A percentile compares a stretch with the other conserved stretches of the same genome.
phyloP scores from a whole-genome alignment of 2,797 vertebrate species.

The Tachyglossus aculeatus region DNA sequence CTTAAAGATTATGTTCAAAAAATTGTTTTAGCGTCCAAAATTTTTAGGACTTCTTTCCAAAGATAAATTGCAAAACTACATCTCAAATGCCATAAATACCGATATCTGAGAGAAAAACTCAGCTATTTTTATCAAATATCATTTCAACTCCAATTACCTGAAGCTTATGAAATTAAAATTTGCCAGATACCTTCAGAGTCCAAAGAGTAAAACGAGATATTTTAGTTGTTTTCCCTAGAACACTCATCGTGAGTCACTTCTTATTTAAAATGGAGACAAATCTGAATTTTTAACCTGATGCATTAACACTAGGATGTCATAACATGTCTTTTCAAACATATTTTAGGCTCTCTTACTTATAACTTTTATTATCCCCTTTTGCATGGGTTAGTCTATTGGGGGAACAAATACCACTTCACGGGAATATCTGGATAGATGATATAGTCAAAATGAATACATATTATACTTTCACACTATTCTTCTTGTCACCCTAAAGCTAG shows the following conservation, averaged over 20 bases:
- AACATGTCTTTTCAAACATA: slow-evolving; percentile 2
- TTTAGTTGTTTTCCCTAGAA: slow-evolving; percentile 6
- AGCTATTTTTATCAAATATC: background rate
- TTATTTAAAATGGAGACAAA: slow-evolving; percentile 3
- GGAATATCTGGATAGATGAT: background rate
- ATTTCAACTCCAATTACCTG: background rate
- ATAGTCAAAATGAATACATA: background rate
- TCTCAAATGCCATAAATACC: too few relatives aligned
- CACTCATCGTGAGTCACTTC: slow-evolving; percentile 5
- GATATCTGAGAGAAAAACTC: too few relatives aligned
- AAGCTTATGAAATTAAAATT: background rate
- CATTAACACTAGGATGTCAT: slow-evolving; percentile 6
- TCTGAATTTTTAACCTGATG: slow-evolving; percentile 11
- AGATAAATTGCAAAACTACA: too few relatives aligned
- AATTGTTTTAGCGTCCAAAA: too few relatives aligned
- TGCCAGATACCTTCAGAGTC: too few relatives aligned
- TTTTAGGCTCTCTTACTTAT: too few relatives aligned
- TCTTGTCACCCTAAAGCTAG: too few relatives aligned
- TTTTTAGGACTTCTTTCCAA: too few relatives aligned
- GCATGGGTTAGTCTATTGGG: background rate
- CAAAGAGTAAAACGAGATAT: background rate
- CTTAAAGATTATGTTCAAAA: too few relatives aligned
- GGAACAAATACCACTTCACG: slow-evolving; percentile 10
- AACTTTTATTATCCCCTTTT: slow-evolving; percentile 5
- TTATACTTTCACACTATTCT: too few relatives aligned